Evolutionary conservation across 2,797 vertebrate species (phyloP).

Genomic region (Pteronotus mesoamericanus): DNA sequence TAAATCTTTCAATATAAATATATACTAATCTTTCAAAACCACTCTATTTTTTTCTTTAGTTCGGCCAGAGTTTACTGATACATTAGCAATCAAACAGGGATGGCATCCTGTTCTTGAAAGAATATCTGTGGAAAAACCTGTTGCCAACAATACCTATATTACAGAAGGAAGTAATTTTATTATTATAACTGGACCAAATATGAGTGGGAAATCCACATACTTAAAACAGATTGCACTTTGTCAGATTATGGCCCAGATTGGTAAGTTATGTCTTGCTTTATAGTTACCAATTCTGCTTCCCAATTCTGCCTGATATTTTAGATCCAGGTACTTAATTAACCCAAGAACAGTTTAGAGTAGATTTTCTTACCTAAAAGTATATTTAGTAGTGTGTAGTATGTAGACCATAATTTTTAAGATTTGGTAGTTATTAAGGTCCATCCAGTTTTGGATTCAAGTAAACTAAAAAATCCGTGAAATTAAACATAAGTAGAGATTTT

Average conservation of each 20-base stretch:
- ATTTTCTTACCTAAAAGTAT: constrained; percentile 25
- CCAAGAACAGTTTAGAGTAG: constrained; percentile 1
- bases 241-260: constrained; percentile 99
- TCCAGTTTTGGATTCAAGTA: not conserved
- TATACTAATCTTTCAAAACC: constrained; percentile 4
- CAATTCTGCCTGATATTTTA: not conserved
- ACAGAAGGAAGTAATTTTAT: constrained; percentile 95
- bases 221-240: constrained; percentile 96
- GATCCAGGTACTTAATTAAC: not conserved
- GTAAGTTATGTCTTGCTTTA: constrained; percentile 78
- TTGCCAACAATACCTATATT: constrained; percentile 93
- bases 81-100: constrained; percentile 94
- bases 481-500: not conserved
- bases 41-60: constrained; percentile 81
- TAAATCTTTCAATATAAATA: not conserved
- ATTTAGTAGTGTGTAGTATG: not conserved
- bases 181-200: constrained; percentile 97
- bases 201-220: constrained; percentile 99
- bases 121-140: constrained; percentile 89
- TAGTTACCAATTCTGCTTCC: not conserved
- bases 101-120: constrained; percentile 96
- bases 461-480: not conserved
- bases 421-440: not conserved
- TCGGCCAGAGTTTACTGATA: constrained; percentile 97
- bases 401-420: not conserved